A percentile compares a stretch with the other conserved stretches of the same genome.
phyloP scores from a whole-genome alignment of 2,113 vertebrate genomes.

The Xyrauchen texanus region DNA sequence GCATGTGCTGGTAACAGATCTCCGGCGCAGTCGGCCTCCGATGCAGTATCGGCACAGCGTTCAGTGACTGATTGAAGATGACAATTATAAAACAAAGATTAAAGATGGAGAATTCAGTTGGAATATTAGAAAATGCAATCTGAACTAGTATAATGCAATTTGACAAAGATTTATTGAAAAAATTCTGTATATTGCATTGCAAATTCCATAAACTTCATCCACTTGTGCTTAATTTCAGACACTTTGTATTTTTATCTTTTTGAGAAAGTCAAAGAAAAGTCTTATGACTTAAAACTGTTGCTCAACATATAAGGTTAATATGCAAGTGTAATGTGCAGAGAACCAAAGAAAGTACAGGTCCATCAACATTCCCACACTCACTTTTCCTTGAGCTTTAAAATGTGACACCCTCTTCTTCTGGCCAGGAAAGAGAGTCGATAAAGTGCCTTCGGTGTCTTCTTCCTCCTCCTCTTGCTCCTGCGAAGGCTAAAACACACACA shows the following conservation, averaged over 20 bases:
- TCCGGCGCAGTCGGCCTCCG: conserved; percentile 86
- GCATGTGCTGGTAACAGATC: conserved; percentile 90
- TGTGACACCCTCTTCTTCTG: conserved; percentile 96
- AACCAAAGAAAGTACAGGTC: background rate
- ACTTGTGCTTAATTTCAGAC: no score
- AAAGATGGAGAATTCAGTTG: no score
- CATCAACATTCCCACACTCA: conserved; percentile 65
- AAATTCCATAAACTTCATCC: no score
- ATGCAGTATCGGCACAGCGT: conserved; percentile 68
- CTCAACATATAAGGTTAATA: no score
- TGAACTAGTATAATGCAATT: no score
- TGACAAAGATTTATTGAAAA: no score
- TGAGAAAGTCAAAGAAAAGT: no score
- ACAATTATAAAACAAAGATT: background rate
- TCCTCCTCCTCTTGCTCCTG: conserved; percentile 66
- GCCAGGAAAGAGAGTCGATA: conserved; percentile 87
- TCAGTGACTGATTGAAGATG: conserved; percentile 64
- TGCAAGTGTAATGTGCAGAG: no score
- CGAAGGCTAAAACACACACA: conserved; percentile 56
- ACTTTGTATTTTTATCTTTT: no score
- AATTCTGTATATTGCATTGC: no score
- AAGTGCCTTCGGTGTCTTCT: conserved; percentile 71
- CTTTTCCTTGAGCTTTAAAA: conserved; percentile 82
- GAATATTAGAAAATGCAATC: no score
- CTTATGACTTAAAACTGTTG: no score